Evolutionary conservation across 2,888 invertebrate genomes (phyloP), one percentile per base, ranked within the genome.

Genomic region (Microdon myrmicae): DNA sequence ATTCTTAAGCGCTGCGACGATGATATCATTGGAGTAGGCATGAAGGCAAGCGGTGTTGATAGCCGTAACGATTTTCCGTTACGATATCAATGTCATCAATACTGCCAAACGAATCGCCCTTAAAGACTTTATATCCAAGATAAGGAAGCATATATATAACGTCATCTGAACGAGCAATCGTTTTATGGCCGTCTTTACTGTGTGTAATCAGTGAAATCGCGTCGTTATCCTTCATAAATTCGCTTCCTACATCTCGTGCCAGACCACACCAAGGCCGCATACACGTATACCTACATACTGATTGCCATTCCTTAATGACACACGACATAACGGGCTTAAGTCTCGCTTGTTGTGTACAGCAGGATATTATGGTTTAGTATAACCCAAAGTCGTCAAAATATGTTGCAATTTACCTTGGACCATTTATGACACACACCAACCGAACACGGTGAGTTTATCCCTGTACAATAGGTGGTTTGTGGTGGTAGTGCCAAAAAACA

Each of bases 211-310:
- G 56, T 58, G 41, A 41, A 64, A 64, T 58, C 61, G 61, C 39
- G 44, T 64, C 58, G 58, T 64, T 64, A 64, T 64, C 61, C 61
- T 64, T 64, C 58, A 64, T 64, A 64, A 56, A 64, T 64, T 64
- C 45, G n/a, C n/a, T n/a, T n/a, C n/a, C n/a, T n/a, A n/a, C n/a
- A n/a, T n/a, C n/a, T n/a, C n/a, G n/a, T n/a, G n/a, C n/a, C n/a
- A n/a, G n/a, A n/a, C n/a, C n/a, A n/a, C 31, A 20, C 43, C 54
- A 54, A 26, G 43, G 41, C 55, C 14, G 19, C 26, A 48, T 7
- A n/a, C 13, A 23, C 14, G 14, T 22, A 37, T 34, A 6, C 12
- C 8, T 10, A 49, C 13, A 49, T 26, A 25, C 34, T 43, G 51
- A 17, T 28, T 28, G 43, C 26, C 17, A 44, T 35, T 22, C 43